Percentiles rank a stretch among this genome's conserved stretches.
Conservation (phyloP, 2,113 vertebrate species). For the Leucopsar rothschildi region DNA sequence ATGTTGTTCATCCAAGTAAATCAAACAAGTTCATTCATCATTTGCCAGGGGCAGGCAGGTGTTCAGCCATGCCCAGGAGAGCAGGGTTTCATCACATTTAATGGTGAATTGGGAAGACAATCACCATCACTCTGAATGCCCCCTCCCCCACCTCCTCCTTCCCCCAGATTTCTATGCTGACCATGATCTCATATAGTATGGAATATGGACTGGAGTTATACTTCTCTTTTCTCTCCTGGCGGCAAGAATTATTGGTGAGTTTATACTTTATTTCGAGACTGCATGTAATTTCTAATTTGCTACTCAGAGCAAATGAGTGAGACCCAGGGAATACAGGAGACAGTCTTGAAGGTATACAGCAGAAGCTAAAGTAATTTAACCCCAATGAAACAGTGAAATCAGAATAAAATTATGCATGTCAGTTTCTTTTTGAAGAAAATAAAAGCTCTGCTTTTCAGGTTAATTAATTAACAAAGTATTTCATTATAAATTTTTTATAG, state of each 20-base stretch:
- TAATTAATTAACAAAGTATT: background rate
- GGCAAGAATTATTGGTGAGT: background rate
- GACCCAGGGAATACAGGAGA: background rate
- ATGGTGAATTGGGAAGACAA: background rate
- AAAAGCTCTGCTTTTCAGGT: background rate
- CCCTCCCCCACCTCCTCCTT: too few relatives aligned
- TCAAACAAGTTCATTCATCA: background rate
- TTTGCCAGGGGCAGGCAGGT: background rate
- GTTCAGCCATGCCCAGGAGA: background rate
- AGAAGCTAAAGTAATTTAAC: background rate
- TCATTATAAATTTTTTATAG: background rate
- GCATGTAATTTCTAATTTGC: background rate
- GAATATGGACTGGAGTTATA: background rate
- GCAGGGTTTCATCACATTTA: fast-evolving
- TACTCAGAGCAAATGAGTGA: background rate
- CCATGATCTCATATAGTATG: fast-evolving
- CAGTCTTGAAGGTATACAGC: background rate
- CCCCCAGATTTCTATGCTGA: background rate
- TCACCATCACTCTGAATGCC: fast-evolving
- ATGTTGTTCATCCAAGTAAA: background rate
- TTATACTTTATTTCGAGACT: background rate
- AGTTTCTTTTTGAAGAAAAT: background rate
- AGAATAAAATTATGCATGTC: background rate
- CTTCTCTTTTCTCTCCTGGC: background rate
- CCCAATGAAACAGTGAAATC: background rate